Conservation (phyloP, 1,140 invertebrate genomes). For the Cherax destructor region DNA sequence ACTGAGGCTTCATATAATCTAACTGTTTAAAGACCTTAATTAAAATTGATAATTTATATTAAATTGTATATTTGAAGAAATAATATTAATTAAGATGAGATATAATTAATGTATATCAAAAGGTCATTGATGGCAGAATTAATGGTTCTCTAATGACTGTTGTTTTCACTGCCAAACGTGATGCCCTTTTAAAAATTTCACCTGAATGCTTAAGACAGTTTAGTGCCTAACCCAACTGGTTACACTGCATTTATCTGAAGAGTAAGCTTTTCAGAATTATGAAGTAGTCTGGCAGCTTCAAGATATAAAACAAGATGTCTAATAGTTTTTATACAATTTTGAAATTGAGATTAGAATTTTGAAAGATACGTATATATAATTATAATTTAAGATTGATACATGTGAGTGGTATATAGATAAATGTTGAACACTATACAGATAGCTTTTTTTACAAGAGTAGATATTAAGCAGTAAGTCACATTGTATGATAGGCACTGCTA, state of each 20-base stretch:
- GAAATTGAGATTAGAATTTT: background rate
- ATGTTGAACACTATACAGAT: background rate
- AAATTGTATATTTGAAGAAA: background rate
- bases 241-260: background rate
- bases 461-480: background rate
- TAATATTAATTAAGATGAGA: no score
- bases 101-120: background rate
- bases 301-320: background rate
- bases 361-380: background rate
- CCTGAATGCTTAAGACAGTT: background rate
- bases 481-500: no score
- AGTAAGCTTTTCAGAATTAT: background rate
- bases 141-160: background rate
- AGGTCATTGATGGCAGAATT: constrained; percentile 1
- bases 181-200: background rate
- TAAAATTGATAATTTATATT: constrained; percentile 1
- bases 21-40: constrained; percentile 26
- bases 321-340: constrained; percentile 3
- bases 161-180: background rate
- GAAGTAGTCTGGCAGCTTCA: background rate
- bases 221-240: background rate
- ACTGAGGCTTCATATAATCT: constrained; percentile 63
- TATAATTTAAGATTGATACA: background rate
- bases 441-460: constrained; percentile 4
- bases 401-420: background rate